A percentile compares a stretch with the other conserved stretches of the same genome.
Conservation (phyloP, 2,113 vertebrate species). For the Leptocoma aspasia region DNA sequence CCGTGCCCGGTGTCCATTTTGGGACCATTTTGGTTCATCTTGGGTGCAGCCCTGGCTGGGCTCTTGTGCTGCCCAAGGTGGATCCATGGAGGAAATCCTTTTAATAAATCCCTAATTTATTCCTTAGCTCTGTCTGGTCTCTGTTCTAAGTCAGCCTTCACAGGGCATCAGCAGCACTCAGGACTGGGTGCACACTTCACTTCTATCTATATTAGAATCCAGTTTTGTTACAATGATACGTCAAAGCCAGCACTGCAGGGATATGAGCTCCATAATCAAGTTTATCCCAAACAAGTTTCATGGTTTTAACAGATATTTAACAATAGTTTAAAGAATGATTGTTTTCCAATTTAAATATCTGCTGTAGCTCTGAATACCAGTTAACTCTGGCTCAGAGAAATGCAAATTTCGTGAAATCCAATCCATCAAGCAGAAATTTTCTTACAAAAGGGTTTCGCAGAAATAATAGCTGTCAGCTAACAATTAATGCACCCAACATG, state of each 20-base stretch:
- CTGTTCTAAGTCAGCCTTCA: too few species aligned
- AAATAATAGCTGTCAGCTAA: conserved; percentile 80
- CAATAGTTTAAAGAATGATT: conserved; percentile 22
- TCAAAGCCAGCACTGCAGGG: neutral
- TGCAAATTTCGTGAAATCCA: conserved; percentile 73
- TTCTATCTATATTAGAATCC: neutral
- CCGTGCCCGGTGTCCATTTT: too few species aligned
- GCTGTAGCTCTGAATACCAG: neutral
- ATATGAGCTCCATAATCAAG: neutral
- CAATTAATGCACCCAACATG: conserved; percentile 75
- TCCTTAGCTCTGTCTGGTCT: too few species aligned
- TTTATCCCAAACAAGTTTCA: conserved; percentile 22
- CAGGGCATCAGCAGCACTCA: too few species aligned
- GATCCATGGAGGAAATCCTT: too few species aligned
- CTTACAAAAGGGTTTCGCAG: conserved; percentile 68
- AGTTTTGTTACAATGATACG: neutral
- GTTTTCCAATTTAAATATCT: conserved; percentile 39
- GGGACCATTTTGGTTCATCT: too few species aligned
- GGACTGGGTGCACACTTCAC: neutral
- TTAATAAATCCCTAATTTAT: too few species aligned
- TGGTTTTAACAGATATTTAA: conserved; percentile 38
- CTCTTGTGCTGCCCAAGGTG: too few species aligned
- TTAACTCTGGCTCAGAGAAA: conserved; percentile 65
- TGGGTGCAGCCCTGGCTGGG: too few species aligned
- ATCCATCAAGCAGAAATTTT: conserved; percentile 76